Evolutionary conservation across 2,797 vertebrate genomes (phyloP).

Genomic region (Parauchenoglanis punctatus): DNA sequence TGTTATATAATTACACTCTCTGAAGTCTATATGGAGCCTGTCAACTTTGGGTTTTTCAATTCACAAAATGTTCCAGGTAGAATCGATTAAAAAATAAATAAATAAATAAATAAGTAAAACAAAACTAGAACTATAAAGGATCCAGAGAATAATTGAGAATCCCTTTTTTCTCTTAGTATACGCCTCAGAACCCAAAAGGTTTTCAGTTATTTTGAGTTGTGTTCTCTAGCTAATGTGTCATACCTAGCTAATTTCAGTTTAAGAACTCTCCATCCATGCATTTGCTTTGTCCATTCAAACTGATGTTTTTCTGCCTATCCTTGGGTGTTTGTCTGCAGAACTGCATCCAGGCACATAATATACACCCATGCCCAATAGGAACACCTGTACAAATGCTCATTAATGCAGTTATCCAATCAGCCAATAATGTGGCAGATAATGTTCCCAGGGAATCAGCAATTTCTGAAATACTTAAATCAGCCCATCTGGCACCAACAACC

Average conservation of each 20-base stretch:
- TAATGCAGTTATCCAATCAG: no score
- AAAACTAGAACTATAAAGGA: not conserved
- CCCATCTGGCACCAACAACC: no score
- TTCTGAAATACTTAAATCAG: no score
- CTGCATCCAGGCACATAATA: not conserved
- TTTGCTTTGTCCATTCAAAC: not conserved
- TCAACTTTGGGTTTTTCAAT: not conserved
- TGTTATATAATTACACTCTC: not conserved
- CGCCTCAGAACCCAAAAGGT: not conserved
- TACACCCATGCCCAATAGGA: no score
- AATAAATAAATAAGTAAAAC: not conserved
- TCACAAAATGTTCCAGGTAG: not conserved
- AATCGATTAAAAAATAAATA: not conserved
- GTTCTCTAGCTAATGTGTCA: not conserved
- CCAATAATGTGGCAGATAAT: no score
- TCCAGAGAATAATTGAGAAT: not conserved
- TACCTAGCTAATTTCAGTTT: not conserved
- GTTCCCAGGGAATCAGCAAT: no score
- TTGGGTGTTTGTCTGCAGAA: not conserved
- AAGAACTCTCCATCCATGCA: not conserved
- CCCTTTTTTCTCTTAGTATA: not conserved
- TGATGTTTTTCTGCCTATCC: not conserved
- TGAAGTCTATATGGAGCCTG: not conserved
- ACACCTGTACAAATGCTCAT: no score
- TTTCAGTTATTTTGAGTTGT: not conserved